A percentile compares a stretch with the other conserved stretches of the same genome.
Evolutionary conservation across 2,888 invertebrate species (phyloP).

Genomic region (Oscheius onirici): DNA sequence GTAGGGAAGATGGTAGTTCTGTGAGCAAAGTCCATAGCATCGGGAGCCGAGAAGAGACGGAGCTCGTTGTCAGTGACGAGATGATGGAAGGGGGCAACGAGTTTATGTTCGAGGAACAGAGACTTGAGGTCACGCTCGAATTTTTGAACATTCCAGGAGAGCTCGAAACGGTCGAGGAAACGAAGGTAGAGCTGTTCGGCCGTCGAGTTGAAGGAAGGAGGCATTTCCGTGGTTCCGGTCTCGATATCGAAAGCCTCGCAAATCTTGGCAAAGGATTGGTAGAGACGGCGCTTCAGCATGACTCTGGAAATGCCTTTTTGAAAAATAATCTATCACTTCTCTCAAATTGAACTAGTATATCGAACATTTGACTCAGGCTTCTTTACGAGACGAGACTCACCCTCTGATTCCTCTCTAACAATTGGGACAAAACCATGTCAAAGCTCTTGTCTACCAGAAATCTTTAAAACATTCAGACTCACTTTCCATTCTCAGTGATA

Average conservation of each 20-base stretch:
- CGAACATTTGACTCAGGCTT: not conserved
- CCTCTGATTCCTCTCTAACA: too few relatives aligned
- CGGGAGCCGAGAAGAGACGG: slow-evolving; percentile 16
- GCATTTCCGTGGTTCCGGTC: slow-evolving; percentile 28
- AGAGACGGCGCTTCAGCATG: slow-evolving; percentile 43
- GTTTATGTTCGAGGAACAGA: slow-evolving; percentile 50
- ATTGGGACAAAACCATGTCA: too few relatives aligned
- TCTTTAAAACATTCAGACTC: too few relatives aligned
- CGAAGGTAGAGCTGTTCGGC: slow-evolving; percentile 34
- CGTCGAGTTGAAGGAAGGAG: slow-evolving; percentile 28
- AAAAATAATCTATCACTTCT: too few relatives aligned
- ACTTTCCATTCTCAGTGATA: slow-evolving; percentile 47
- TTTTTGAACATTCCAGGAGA: slow-evolving; percentile 47
- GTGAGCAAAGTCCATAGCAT: slow-evolving; percentile 40
- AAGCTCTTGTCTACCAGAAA: too few relatives aligned
- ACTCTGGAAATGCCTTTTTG: slow-evolving; percentile 14
- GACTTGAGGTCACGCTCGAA: slow-evolving; percentile 54
- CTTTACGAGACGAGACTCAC: not conserved
- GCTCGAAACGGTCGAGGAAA: slow-evolving; percentile 48
- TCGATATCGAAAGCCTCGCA: slow-evolving; percentile 43
- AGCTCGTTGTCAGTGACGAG: slow-evolving; percentile 32
- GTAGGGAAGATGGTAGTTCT: slow-evolving; percentile 50
- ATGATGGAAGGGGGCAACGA: slow-evolving; percentile 43
- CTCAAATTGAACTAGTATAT: too few relatives aligned
- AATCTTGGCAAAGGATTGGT: slow-evolving; percentile 43